Conservation (phyloP, 2,888 invertebrate genomes). For the Dichetophora obliterata region DNA sequence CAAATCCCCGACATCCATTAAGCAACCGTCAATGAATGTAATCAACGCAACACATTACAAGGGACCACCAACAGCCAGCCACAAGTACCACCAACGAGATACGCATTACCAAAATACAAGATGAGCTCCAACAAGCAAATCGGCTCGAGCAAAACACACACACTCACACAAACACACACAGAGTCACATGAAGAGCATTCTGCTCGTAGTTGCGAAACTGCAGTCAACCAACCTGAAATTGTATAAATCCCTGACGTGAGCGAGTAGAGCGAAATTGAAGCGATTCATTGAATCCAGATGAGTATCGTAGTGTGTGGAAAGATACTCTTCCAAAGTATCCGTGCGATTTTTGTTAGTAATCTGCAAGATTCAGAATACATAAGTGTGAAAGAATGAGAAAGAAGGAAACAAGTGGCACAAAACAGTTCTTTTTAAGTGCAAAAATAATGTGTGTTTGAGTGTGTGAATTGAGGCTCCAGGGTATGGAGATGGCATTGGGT, state of each 20-base stretch:
- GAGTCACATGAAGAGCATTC: background rate
- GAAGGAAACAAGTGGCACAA: background rate
- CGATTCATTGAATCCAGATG: constrained; percentile 76
- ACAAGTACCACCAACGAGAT: background rate
- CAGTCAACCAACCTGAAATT: constrained; percentile 75
- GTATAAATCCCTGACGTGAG: constrained; percentile 75
- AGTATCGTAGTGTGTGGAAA: constrained; percentile 71
- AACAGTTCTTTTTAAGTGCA: background rate
- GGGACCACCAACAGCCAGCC: background rate
- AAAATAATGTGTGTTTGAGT: background rate
- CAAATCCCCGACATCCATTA: background rate
- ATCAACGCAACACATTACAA: constrained; percentile 4
- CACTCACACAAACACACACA: background rate
- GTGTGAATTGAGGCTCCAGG: background rate
- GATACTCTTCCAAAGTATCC: constrained; percentile 71
- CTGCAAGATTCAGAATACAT: constrained; percentile 50
- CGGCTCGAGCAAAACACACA: background rate
- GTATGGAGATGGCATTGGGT: background rate
- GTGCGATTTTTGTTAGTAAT: constrained; percentile 69
- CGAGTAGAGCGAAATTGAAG: constrained; percentile 74
- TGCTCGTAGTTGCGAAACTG: background rate
- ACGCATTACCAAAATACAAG: constrained; percentile 8
- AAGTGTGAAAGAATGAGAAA: background rate
- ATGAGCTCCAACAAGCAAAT: background rate
- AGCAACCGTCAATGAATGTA: constrained; percentile 15